phyloP scores from a whole-genome alignment of 2,888 invertebrate species.

The Cheilosia soror region DNA sequence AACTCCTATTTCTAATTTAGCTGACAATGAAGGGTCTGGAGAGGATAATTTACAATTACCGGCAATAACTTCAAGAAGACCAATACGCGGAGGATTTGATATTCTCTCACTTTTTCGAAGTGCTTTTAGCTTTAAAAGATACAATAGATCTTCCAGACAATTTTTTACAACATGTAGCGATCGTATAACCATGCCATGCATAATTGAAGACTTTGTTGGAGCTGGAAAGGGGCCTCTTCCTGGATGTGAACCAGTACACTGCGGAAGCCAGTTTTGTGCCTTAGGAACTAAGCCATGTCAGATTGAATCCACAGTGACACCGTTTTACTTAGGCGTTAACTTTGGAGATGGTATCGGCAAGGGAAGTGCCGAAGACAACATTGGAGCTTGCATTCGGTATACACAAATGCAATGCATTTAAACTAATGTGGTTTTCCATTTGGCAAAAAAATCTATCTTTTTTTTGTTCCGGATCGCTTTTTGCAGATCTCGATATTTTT shows the following conservation, averaged over 20 bases:
- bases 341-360: conserved; percentile 89
- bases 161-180: conserved; percentile 86
- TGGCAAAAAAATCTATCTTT: too few relatives aligned
- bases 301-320: conserved; percentile 90
- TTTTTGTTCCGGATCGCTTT: too few relatives aligned
- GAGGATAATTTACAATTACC: conserved; percentile 79
- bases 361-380: conserved; percentile 90
- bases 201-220: conserved; percentile 92
- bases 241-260: conserved; percentile 91
- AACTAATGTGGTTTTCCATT: too few relatives aligned
- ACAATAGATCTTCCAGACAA: conserved; percentile 76
- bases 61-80: conserved; percentile 49
- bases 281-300: conserved; percentile 84
- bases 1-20: conserved; percentile 68
- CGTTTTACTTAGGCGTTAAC: conserved; percentile 91
- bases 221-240: conserved; percentile 83
- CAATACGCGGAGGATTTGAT: conserved; percentile 81
- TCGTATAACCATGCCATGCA: conserved; percentile 91
- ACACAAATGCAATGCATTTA: conserved; percentile 88
- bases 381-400: conserved; percentile 91
- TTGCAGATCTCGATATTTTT: too few relatives aligned
- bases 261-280: conserved; percentile 90
- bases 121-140: conserved; percentile 78
- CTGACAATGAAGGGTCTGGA: conserved; percentile 86
- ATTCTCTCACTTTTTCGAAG: conserved; percentile 81